Conservation (phyloP, 2,888 invertebrate genomes). For the Leucophenga maculata region DNA sequence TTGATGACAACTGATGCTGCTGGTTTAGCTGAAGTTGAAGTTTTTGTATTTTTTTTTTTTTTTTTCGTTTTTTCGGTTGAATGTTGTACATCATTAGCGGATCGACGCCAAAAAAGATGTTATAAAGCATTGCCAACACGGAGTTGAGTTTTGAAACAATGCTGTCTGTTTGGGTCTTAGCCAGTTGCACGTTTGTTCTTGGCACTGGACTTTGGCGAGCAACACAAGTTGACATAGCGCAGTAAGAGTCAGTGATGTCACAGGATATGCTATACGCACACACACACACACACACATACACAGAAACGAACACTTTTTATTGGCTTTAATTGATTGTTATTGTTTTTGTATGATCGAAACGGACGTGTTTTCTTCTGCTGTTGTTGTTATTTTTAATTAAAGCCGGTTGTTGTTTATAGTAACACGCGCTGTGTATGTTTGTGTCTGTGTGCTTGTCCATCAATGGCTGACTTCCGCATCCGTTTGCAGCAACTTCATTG, state of each 20-base stretch:
- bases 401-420: conserved; percentile 41
- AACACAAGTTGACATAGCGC: conserved; percentile 1
- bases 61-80: too few relatives aligned
- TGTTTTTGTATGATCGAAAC: conserved; percentile 70
- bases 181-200: conserved; percentile 48
- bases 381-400: conserved; percentile 18
- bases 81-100: conserved; percentile 55
- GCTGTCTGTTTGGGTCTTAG: conserved; percentile 41
- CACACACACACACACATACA: conserved; percentile 28
- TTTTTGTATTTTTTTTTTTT: background rate
- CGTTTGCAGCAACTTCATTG: conserved; percentile 38
- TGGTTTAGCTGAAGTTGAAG: conserved; percentile 25
- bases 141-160: conserved; percentile 19
- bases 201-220: conserved; percentile 38
- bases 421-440: conserved; percentile 26
- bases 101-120: conserved; percentile 22
- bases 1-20: conserved; percentile 19
- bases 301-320: conserved; percentile 41
- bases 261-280: conserved; percentile 33
- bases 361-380: conserved; percentile 56
- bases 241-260: conserved; percentile 49
- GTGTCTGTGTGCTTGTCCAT: conserved; percentile 28
- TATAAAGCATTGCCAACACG: conserved; percentile 22
- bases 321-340: conserved; percentile 41
- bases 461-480: conserved; percentile 25